A percentile compares a stretch with the other conserved stretches of the same genome.
These are phyloP conservation scores for Uria lomvia DNA, from an alignment of 2,113 vertebrate species.

Conservation along the genomic window DNA sequence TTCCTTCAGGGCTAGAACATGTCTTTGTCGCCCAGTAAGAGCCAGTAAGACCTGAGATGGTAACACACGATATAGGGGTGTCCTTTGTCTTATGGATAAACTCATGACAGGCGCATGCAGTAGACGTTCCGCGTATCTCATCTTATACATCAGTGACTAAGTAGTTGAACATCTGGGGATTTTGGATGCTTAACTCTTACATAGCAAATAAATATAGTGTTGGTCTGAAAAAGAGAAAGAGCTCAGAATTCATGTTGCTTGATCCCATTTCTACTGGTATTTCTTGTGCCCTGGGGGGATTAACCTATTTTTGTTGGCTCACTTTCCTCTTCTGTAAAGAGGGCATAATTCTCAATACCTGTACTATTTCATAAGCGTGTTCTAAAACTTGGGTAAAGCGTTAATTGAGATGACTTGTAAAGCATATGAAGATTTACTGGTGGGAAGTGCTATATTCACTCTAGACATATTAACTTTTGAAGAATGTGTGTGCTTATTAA, in stretches of 20 bases:
- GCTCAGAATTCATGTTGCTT: not conserved
- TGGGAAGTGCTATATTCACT: not conserved
- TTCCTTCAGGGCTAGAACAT: not conserved
- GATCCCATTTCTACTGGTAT: not conserved
- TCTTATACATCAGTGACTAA: not conserved
- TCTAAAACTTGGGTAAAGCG: not conserved
- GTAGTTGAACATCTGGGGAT: not conserved
- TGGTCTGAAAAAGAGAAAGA: not conserved
- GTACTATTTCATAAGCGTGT: not conserved
- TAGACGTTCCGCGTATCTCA: not conserved
- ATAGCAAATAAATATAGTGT: not conserved
- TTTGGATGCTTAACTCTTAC: not conserved
- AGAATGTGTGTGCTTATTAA: not conserved
- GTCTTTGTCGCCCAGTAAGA: not conserved
- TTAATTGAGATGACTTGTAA: not conserved
- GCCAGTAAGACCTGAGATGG: not conserved
- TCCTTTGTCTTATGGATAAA: not conserved
- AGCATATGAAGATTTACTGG: not conserved
- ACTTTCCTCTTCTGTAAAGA: not conserved
- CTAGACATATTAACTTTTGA: not conserved
- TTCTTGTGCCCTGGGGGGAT: not conserved
- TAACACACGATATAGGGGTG: not conserved
- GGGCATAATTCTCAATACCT: not conserved
- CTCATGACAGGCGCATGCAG: not conserved
- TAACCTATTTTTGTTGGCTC: not conserved